These are phyloP conservation scores for Agonopterix arenella DNA, from an alignment of 2,888 invertebrate genomes.

Conservation along the genomic window DNA sequence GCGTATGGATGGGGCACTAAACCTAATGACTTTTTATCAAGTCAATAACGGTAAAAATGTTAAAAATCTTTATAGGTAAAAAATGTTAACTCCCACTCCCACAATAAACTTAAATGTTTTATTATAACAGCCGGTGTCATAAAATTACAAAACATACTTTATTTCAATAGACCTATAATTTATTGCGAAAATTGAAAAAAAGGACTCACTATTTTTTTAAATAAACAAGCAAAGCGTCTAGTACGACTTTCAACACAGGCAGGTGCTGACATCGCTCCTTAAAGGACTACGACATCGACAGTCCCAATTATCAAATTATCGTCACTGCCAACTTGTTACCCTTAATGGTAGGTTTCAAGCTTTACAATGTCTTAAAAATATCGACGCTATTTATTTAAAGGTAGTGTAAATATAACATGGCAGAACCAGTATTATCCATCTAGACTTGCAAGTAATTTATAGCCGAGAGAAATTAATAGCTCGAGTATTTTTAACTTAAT, in stretches of 20 bases:
- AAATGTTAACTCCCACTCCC: too few species aligned
- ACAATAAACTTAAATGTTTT: too few species aligned
- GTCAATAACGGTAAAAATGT: too few species aligned
- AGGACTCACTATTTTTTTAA: too few species aligned
- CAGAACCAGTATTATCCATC: conserved; percentile 48
- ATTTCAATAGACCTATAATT: too few species aligned
- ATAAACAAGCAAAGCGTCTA: too few species aligned
- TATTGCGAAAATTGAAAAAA: too few species aligned
- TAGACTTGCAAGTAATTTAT: conserved; percentile 35
- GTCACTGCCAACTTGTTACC: conserved; percentile 53
- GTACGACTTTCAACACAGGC: conserved; percentile 16
- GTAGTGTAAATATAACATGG: conserved; percentile 54
- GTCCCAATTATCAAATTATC: conserved; percentile 65
- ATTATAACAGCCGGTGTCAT: too few species aligned
- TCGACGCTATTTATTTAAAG: conserved; percentile 47
- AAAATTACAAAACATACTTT: too few species aligned
- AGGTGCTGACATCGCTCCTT: conserved; percentile 32
- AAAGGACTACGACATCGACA: conserved; percentile 33
- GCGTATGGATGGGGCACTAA: too few species aligned
- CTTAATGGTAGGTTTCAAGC: conserved; percentile 50
- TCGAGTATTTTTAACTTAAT: conserved; percentile 29
- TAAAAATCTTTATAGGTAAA: too few species aligned
- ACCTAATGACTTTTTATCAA: too few species aligned
- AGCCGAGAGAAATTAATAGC: conserved; percentile 25
- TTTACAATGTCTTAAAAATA: conserved; percentile 54